These are phyloP conservation scores for Eidolon helvum DNA, from an alignment of 2,113 vertebrate genomes.

Conservation along the genomic window DNA sequence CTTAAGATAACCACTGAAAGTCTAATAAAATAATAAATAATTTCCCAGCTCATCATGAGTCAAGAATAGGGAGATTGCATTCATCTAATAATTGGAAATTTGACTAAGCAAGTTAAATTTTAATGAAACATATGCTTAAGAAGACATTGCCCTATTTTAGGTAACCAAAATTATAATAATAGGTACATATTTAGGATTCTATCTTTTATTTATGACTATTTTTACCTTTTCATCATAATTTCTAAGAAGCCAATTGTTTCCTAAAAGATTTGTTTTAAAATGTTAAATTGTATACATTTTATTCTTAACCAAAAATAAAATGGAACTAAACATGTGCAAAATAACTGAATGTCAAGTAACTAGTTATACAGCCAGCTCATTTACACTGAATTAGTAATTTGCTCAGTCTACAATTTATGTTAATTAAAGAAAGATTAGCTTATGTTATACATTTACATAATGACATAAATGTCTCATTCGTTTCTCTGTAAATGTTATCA, in stretches of 20 bases:
- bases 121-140: slow-evolving; percentile 5
- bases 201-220: background rate
- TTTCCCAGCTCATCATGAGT: background rate
- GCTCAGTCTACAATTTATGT: slow-evolving; percentile 64
- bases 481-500: slow-evolving; percentile 38
- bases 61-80: background rate
- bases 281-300: background rate
- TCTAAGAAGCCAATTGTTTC: slow-evolving; percentile 28
- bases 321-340: background rate
- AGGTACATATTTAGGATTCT: background rate
- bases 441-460: slow-evolving; percentile 60
- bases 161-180: slow-evolving; percentile 31
- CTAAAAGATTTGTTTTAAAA: slow-evolving; percentile 35
- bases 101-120: slow-evolving; percentile 22
- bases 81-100: slow-evolving; percentile 26
- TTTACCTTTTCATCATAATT: background rate
- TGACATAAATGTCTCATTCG: slow-evolving; percentile 53
- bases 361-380: slow-evolving; percentile 1
- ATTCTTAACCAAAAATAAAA: slow-evolving; percentile 53
- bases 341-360: slow-evolving; percentile 34
- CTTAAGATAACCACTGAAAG: background rate
- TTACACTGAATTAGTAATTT: slow-evolving; percentile 68
- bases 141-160: background rate
- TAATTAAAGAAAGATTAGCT: slow-evolving; percentile 70
- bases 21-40: slow-evolving; percentile 22